Evolutionary conservation across 1,140 invertebrate genomes (phyloP).

Genomic region (Euura saliciscinereae): DNA sequence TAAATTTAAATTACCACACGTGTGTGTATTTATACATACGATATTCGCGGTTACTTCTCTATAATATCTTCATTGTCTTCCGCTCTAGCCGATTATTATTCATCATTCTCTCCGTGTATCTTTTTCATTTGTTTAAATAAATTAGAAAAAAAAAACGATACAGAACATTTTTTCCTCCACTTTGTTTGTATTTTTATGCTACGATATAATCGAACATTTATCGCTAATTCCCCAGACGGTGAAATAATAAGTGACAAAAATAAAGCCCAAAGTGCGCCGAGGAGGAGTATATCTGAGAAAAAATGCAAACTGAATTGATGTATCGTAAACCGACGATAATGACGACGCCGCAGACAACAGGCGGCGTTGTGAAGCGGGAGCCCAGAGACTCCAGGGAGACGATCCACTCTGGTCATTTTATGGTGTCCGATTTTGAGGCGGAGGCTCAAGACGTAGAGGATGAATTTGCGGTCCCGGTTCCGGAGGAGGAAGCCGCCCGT

Average conservation of each 20-base stretch:
- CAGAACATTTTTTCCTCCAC: no score
- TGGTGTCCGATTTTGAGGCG: constrained; percentile 96
- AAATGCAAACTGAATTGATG: constrained; percentile 54
- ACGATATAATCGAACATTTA: no score
- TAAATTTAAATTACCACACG: background rate
- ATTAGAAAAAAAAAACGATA: no score
- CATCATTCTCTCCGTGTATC: no score
- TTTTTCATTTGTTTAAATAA: no score
- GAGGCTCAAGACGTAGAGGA: constrained; percentile 90
- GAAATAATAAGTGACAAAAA: no score
- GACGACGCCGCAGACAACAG: constrained; percentile 19
- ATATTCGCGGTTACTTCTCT: no score
- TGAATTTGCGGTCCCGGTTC: constrained; percentile 76
- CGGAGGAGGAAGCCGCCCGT: constrained; percentile 65
- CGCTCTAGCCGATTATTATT: no score
- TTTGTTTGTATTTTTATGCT: no score
- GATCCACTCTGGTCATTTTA: constrained; percentile 98
- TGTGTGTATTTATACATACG: background rate
- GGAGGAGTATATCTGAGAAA: background rate
- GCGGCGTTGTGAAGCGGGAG: constrained; percentile 20
- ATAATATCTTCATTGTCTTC: no score
- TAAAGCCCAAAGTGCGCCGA: no score
- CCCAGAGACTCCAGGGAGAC: constrained; percentile 64
- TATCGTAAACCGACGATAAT: constrained; percentile 42
- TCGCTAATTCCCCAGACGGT: no score